Evolutionary conservation across 1,140 invertebrate species (phyloP).

Genomic region (Episyrphus balteatus): DNA sequence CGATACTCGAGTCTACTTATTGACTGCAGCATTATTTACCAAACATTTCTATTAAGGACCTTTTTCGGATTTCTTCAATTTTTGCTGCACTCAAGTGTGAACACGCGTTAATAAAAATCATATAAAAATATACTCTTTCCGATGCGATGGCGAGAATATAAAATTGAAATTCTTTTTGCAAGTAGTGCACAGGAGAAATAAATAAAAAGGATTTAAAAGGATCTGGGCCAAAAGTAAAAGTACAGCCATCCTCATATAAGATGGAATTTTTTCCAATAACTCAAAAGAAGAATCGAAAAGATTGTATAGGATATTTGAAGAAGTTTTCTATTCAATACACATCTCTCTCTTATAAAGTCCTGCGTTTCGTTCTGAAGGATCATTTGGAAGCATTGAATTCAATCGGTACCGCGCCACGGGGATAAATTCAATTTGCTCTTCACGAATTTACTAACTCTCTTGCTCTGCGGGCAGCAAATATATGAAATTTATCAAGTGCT

Average conservation of each 20-base stretch:
- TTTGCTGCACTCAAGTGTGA: not conserved
- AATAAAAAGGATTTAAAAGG: too few species aligned
- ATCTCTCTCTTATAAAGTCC: not conserved
- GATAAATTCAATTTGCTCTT: too few species aligned
- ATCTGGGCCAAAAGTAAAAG: too few species aligned
- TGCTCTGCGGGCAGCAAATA: not conserved
- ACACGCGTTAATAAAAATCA: not conserved
- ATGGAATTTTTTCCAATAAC: not conserved
- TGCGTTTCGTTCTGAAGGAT: too few species aligned
- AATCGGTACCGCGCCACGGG: too few species aligned
- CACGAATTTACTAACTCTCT: not conserved
- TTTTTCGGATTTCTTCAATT: not conserved
- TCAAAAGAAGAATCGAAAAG: not conserved
- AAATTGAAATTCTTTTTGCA: not conserved
- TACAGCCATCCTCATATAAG: too few species aligned
- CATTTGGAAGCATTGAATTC: too few species aligned
- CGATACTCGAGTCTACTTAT: not conserved
- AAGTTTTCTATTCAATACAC: too few species aligned
- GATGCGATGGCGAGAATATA: not conserved
- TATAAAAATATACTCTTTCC: too few species aligned
- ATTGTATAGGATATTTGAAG: not conserved
- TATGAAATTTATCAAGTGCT: conserved; percentile 2
- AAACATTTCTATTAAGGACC: too few species aligned
- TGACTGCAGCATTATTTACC: too few species aligned
- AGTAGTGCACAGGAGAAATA: too few species aligned